phyloP scores from a whole-genome alignment of 2,797 vertebrate genomes.

The Sandelia bainsii region DNA sequence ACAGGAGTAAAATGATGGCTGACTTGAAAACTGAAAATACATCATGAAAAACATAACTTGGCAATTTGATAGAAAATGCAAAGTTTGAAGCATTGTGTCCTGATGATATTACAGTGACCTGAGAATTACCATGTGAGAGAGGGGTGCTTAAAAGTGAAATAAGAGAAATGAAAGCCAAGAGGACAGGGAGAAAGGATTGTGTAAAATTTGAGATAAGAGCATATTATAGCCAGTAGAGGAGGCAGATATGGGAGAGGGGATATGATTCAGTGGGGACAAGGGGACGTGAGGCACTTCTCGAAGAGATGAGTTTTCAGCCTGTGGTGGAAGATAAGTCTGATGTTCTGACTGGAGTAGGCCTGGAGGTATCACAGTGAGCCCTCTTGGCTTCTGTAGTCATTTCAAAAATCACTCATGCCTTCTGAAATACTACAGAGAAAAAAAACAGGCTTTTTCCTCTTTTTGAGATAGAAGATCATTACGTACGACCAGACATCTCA shows the following conservation, averaged over 20 bases:
- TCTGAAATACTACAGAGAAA: slow-evolving; percentile 1
- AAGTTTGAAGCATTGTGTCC: not conserved
- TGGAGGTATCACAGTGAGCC: slow-evolving; percentile 20
- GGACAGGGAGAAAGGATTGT: slow-evolving; percentile 36
- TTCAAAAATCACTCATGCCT: slow-evolving; percentile 2
- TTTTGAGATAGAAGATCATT: not conserved
- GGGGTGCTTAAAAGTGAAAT: slow-evolving; percentile 28
- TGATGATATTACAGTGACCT: not conserved
- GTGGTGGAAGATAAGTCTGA: slow-evolving; percentile 49
- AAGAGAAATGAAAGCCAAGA: slow-evolving; percentile 30
- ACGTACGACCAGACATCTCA: not conserved
- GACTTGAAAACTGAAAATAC: too few species aligned
- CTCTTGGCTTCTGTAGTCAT: slow-evolving; percentile 8
- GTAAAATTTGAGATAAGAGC: slow-evolving; percentile 54
- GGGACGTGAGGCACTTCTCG: slow-evolving; percentile 28
- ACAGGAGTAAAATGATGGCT: too few species aligned
- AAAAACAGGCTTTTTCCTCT: not conserved
- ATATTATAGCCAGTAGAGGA: slow-evolving; percentile 44
- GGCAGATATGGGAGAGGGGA: slow-evolving; percentile 45
- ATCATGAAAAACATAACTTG: not conserved
- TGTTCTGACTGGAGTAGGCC: slow-evolving; percentile 26
- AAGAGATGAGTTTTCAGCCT: slow-evolving; percentile 54
- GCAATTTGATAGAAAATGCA: not conserved
- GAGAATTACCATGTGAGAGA: slow-evolving; percentile 29
- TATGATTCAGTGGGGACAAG: slow-evolving; percentile 52